These are phyloP conservation scores for Noctua janthe DNA, from an alignment of 2,888 invertebrate species.

Conservation along the genomic window DNA sequence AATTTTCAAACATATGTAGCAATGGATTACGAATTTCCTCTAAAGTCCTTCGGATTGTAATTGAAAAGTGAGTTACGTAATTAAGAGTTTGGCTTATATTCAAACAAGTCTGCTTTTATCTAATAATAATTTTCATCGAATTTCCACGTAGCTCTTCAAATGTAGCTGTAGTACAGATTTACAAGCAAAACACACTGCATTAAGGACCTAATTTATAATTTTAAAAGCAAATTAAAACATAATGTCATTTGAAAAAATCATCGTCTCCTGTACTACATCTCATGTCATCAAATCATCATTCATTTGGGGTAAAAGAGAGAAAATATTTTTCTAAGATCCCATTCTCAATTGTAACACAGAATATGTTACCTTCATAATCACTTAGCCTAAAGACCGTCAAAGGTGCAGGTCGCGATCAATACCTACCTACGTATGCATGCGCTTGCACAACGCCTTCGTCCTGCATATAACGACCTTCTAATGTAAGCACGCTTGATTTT, in stretches of 20 bases:
- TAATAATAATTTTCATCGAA: neutral
- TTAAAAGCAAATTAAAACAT: neutral
- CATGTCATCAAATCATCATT: neutral
- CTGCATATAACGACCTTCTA: slow-evolving; percentile 39
- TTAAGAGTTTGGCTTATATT: neutral
- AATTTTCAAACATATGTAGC: neutral
- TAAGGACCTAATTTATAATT: neutral
- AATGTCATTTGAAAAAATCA: neutral
- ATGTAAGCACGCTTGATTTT: slow-evolving; percentile 35
- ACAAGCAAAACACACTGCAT: neutral
- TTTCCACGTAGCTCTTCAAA: neutral
- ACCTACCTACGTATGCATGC: slow-evolving; percentile 51
- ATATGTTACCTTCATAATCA: slow-evolving; percentile 12
- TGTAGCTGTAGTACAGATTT: neutral
- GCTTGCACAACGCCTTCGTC: slow-evolving; percentile 39
- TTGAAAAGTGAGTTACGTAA: neutral
- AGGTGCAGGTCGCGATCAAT: slow-evolving; percentile 52
- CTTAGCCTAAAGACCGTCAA: slow-evolving; percentile 16
- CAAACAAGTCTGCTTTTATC: neutral
- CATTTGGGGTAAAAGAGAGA: too few relatives aligned
- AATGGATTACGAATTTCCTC: neutral
- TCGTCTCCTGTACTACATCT: neutral
- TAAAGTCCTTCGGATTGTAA: neutral
- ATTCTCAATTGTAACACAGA: neutral
- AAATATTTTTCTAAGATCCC: neutral